These are phyloP conservation scores for Siderastrea radians DNA, from an alignment of 92 coral and sea anemone genomes.

Conservation along the genomic window DNA sequence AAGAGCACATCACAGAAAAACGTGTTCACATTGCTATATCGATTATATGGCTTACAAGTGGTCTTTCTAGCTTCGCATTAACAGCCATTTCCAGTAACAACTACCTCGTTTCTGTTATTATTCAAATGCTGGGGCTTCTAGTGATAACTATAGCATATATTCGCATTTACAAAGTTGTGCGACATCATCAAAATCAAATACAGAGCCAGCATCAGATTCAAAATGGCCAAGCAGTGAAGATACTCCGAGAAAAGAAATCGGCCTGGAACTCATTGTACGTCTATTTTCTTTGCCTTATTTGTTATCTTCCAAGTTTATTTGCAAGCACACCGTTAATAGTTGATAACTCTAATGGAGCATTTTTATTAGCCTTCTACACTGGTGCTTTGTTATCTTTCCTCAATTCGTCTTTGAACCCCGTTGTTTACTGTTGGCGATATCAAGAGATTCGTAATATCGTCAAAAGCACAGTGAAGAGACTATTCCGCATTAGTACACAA, in stretches of 20 bases:
- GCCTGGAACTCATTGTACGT: slow-evolving; percentile 4
- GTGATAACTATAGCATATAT: neutral
- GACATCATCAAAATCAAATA: slow-evolving; percentile 19
- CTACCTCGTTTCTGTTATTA: neutral
- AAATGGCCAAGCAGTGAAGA: slow-evolving; percentile 6
- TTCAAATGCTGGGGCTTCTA: neutral
- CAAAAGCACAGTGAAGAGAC: neutral
- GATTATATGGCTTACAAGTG: slow-evolving; percentile 16
- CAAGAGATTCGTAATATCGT: neutral
- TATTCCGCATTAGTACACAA: neutral
- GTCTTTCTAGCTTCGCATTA: neutral
- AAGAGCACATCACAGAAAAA: slow-evolving; percentile 16
- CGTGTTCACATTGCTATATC: slow-evolving; percentile 12
- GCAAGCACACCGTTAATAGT: too few relatives aligned
- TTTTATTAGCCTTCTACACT: neutral
- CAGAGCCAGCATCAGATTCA: slow-evolving; percentile 22
- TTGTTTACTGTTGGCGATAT: slow-evolving; percentile 19
- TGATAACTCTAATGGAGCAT: neutral
- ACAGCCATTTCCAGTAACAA: neutral
- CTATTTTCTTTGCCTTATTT: neutral
- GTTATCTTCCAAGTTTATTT: neutral
- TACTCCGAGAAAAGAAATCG: slow-evolving; percentile 18
- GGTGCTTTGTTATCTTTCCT: neutral
- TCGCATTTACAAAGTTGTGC: neutral
- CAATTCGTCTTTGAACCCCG: slow-evolving; percentile 8